These are phyloP conservation scores for Lacerta agilis DNA, from an alignment of 2,797 vertebrate genomes.

Conservation along the genomic window DNA sequence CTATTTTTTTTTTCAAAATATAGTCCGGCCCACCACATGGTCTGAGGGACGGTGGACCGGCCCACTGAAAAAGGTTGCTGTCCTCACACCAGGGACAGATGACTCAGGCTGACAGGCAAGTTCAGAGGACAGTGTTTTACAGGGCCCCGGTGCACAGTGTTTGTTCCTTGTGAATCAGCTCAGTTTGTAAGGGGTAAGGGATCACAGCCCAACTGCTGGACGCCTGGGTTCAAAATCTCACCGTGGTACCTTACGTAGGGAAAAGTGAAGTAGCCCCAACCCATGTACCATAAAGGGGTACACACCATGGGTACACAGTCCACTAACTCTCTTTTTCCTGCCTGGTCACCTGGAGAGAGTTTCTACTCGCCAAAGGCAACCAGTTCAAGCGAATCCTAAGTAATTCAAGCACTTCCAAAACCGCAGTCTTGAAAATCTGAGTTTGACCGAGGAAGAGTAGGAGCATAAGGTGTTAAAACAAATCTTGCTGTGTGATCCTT, in stretches of 20 bases:
- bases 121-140: not conserved
- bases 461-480: accelerated
- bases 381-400: not conserved
- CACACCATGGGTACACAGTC: not conserved
- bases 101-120: not conserved
- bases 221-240: not conserved
- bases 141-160: not conserved
- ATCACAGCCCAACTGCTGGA: not conserved
- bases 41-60: too few species aligned
- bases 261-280: not conserved
- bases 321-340: not conserved
- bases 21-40: too few species aligned
- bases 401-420: not conserved
- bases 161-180: not conserved
- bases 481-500: not conserved
- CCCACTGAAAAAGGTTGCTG: too few species aligned
- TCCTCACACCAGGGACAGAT: not conserved
- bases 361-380: not conserved
- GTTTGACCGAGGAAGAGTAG: too few species aligned
- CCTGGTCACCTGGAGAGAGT: not conserved
- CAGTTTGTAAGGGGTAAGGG: not conserved
- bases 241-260: not conserved
- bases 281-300: not conserved
- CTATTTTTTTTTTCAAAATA: too few species aligned
- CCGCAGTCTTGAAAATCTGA: not conserved